A percentile compares a stretch with the other conserved stretches of the same genome.
These are phyloP conservation scores for Ichneumoninae sp. DNA, from an alignment of 2,888 invertebrate species.

Conservation along the genomic window DNA sequence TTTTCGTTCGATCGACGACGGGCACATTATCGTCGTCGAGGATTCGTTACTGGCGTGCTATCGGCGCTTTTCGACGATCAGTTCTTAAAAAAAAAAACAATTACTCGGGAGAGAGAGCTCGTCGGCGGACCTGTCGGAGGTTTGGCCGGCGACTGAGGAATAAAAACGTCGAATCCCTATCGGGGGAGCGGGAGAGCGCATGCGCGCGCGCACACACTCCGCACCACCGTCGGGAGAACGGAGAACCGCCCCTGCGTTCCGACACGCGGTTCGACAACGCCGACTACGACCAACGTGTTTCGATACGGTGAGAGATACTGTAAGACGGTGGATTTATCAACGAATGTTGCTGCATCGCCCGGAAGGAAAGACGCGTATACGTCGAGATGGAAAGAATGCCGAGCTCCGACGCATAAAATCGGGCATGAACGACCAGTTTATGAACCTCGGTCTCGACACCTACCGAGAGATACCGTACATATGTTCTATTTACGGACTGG, in stretches of 20 bases:
- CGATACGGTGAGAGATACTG: neutral
- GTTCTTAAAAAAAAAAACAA: neutral
- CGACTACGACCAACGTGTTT: neutral
- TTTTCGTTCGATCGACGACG: slow-evolving; percentile 6
- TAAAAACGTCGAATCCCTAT: slow-evolving; percentile 80
- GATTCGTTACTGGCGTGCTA: neutral
- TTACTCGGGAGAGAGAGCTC: slow-evolving; percentile 53
- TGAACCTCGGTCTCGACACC: no score
- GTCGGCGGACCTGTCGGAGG: slow-evolving; percentile 78
- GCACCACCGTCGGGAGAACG: neutral
- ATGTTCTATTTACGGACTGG: slow-evolving; percentile 60
- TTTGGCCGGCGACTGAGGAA: slow-evolving; percentile 82
- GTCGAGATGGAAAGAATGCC: neutral
- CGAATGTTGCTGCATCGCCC: neutral
- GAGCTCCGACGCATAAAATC: neutral
- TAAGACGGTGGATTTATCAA: neutral
- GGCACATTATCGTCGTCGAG: neutral
- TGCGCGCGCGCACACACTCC: slow-evolving; percentile 36
- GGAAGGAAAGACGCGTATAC: neutral
- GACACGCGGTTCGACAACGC: slow-evolving; percentile 28
- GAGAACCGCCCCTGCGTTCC: slow-evolving; percentile 5
- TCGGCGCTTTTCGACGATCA: neutral
- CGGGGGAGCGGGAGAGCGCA: slow-evolving; percentile 44
- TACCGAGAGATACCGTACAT: slow-evolving; percentile 31
- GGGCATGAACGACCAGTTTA: neutral